phyloP scores from a whole-genome alignment of 37 sponge, comb jelly and placozoan species.

The Geodia barretti region DNA sequence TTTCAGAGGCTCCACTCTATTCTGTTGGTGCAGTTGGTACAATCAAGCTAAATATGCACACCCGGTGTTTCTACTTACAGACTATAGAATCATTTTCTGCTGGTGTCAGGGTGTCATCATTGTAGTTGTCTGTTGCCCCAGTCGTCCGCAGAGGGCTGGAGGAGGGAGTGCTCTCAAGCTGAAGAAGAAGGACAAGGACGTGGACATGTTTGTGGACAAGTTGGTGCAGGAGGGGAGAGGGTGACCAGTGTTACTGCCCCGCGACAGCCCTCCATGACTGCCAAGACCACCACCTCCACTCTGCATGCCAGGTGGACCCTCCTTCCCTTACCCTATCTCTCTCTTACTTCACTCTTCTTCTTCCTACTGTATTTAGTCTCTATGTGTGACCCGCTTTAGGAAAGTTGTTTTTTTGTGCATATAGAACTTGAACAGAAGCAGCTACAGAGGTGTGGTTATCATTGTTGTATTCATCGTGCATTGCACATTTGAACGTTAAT shows the following conservation, averaged over 20 bases:
- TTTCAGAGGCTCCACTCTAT: too few relatives aligned
- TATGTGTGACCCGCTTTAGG: too few relatives aligned
- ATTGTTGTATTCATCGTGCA: too few relatives aligned
- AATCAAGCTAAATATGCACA: too few relatives aligned
- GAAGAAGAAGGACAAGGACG: conserved; percentile 78
- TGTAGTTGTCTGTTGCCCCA: background rate
- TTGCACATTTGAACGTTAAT: too few relatives aligned
- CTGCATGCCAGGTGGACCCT: background rate
- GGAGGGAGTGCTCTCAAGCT: conserved; percentile 86
- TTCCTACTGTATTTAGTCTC: conserved; percentile 21
- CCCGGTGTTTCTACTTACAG: too few relatives aligned
- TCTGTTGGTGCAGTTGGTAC: too few relatives aligned
- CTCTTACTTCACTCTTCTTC: background rate
- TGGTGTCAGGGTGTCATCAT: too few relatives aligned
- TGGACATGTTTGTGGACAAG: conserved; percentile 89
- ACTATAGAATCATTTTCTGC: too few relatives aligned
- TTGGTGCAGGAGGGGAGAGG: conserved; percentile 73
- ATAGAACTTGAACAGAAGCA: too few relatives aligned
- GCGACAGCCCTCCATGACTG: conserved; percentile 29
- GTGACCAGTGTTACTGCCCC: conserved; percentile 43
- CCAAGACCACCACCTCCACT: conserved; percentile 5
- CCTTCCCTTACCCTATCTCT: conserved; percentile 2
- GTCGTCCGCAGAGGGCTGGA: background rate
- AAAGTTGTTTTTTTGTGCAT: too few relatives aligned
- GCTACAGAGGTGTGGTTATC: too few relatives aligned